Evolutionary conservation across 2,797 vertebrate species (phyloP), one percentile per base, ranked within the genome.

Genomic region (Hydrocynus forskahlii): DNA sequence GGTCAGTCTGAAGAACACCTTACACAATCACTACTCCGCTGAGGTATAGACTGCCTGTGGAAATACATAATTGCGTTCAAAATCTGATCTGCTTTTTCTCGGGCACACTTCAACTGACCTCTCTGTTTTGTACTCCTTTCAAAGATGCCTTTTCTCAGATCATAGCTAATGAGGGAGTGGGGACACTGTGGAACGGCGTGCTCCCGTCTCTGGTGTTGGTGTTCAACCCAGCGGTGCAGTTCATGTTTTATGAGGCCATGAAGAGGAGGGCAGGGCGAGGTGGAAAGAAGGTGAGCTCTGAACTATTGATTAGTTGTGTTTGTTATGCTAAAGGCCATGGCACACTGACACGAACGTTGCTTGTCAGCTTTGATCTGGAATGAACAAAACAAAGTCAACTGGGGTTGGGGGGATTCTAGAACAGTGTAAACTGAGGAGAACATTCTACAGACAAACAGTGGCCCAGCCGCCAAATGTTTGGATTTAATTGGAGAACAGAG

Each of bases 201-300:
- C 89, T 96, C 83, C 95, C 95, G 0, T 96, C 95, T 2, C 93
- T 96, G 35, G 86, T 95, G 81, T 92, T 96, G 25, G 94, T 95
- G 73, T 89, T 94, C 79, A 96, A 96, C 87, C 95, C 95, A 0
- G 95, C 95, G 0, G 86, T 96, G 9, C 95, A 95, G 90, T 95
- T 96, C 89, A 95, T 94, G 94, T 85, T 95, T 87, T 96, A 96
- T 43, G 95, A 96, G 84, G 93, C 91, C 68, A 91, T 96, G 94
- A 96, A 96, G 87, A 92, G 95, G 84, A 93, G 67, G 86, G 93
- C 92, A 0, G 92, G 91, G 63, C 86, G 19, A 43, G 91, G 91
- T 25, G 93, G 91, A 57, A 92, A 63, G 59, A 93, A 87, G 92
- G 95, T 94, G 75, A 86, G 80, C 1, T 12, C 10, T 13, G 12